A percentile compares a stretch with the other conserved stretches of the same genome.
These are phyloP conservation scores for Silurus lanzhouensis DNA, from an alignment of 2,797 vertebrate species.

Conservation along the genomic window DNA sequence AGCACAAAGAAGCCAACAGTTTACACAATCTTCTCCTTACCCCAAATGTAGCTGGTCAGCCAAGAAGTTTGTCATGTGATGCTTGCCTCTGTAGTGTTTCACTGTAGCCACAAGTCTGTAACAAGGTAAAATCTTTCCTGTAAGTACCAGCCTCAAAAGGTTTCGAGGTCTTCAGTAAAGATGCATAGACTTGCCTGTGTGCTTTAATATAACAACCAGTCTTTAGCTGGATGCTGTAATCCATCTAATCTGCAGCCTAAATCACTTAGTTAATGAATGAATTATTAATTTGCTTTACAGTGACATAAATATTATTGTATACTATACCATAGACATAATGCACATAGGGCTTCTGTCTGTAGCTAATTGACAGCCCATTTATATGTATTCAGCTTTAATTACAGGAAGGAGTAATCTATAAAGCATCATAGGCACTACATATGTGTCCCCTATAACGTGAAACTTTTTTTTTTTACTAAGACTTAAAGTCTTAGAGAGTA, in stretches of 20 bases:
- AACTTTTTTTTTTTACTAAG: not conserved
- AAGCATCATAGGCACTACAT: too few relatives aligned
- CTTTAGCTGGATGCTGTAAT: not conserved
- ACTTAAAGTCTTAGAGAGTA: too few relatives aligned
- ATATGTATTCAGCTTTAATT: not conserved
- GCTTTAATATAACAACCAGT: not conserved
- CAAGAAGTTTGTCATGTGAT: not conserved
- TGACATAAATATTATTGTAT: not conserved
- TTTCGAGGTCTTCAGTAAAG: not conserved
- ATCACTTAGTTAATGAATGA: not conserved
- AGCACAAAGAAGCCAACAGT: constrained; percentile 4
- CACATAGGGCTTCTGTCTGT: not conserved
- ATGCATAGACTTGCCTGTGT: not conserved
- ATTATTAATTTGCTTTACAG: not conserved
- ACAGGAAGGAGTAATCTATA: not conserved
- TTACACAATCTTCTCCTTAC: not conserved
- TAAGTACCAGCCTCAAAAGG: not conserved
- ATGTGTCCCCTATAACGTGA: not conserved
- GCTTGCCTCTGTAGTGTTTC: not conserved
- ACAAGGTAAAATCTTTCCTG: not conserved
- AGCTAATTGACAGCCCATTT: not conserved
- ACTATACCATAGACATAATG: not conserved
- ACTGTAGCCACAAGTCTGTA: not conserved
- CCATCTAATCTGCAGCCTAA: not conserved
- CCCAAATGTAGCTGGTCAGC: not conserved